These are phyloP conservation scores for Machimus rusticus DNA, from an alignment of 2,888 invertebrate genomes.

Conservation along the genomic window DNA sequence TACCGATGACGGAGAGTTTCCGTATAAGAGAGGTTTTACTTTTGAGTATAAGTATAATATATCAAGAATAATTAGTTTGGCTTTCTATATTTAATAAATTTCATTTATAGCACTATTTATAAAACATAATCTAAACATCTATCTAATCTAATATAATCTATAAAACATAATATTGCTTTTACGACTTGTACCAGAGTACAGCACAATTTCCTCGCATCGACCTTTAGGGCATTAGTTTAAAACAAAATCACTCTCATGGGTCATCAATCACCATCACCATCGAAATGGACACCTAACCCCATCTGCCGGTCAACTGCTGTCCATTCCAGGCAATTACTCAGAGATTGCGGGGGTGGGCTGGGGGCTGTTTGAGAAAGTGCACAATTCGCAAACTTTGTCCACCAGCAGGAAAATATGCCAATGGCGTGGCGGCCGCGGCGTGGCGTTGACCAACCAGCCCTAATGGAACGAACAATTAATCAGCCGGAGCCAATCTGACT, in stretches of 20 bases:
- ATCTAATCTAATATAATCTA: too few relatives aligned
- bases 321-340: background rate
- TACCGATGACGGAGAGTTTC: too few relatives aligned
- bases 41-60: too few relatives aligned
- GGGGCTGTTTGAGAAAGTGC: background rate
- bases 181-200: background rate
- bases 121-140: too few relatives aligned
- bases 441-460: background rate
- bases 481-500: background rate
- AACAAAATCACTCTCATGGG: background rate
- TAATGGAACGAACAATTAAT: background rate
- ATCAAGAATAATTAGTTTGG: too few relatives aligned
- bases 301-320: background rate
- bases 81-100: too few relatives aligned
- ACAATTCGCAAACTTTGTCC: background rate
- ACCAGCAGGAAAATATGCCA: background rate
- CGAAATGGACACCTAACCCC: background rate
- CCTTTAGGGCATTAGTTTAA: background rate
- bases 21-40: too few relatives aligned
- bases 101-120: too few relatives aligned
- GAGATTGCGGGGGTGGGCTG: background rate
- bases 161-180: background rate
- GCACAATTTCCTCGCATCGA: background rate
- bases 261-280: background rate
- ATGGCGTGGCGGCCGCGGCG: background rate